Evolutionary conservation across 1,140 invertebrate species (phyloP).

Genomic region (Drosophila ficusphila): DNA sequence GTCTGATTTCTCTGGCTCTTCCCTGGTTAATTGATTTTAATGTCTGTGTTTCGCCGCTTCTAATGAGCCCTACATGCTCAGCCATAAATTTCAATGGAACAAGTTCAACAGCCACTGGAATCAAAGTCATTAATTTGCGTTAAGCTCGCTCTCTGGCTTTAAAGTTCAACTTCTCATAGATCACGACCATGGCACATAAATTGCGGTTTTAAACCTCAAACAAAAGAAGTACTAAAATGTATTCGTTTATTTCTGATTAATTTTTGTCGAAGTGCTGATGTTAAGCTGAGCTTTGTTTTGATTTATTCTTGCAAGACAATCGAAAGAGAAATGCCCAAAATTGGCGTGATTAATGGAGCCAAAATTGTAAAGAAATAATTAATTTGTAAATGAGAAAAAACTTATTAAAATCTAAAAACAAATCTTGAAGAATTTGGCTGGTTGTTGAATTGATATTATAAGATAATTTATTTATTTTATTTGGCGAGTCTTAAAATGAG

Average conservation of each 20-base stretch:
- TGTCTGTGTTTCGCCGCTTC: slow-evolving; percentile 23
- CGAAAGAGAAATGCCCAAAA: background rate
- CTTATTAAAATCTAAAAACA: too few species aligned
- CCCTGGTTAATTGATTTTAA: slow-evolving; percentile 53
- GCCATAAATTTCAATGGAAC: slow-evolving; percentile 34
- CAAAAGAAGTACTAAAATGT: slow-evolving; percentile 2
- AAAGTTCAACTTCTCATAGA: slow-evolving; percentile 23
- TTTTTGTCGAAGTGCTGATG: background rate
- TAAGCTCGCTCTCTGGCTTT: slow-evolving; percentile 23
- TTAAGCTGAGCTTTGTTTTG: background rate
- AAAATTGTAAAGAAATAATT: background rate
- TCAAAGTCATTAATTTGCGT: slow-evolving; percentile 45
- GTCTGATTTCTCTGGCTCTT: slow-evolving; percentile 1
- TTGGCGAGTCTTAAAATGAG: too few species aligned
- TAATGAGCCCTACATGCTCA: slow-evolving; percentile 48
- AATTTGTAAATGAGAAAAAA: background rate
- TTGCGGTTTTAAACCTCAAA: slow-evolving; percentile 8
- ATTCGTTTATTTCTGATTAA: slow-evolving; percentile 15
- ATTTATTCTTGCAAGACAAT: slow-evolving; percentile 2
- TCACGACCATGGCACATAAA: slow-evolving; percentile 14
- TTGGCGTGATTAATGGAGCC: background rate
- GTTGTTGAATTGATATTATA: too few species aligned
- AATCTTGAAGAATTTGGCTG: too few species aligned
- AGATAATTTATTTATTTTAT: too few species aligned
- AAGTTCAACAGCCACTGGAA: slow-evolving; percentile 36